phyloP scores from a whole-genome alignment of 2,113 vertebrate genomes.

The Saccopteryx leptura region DNA sequence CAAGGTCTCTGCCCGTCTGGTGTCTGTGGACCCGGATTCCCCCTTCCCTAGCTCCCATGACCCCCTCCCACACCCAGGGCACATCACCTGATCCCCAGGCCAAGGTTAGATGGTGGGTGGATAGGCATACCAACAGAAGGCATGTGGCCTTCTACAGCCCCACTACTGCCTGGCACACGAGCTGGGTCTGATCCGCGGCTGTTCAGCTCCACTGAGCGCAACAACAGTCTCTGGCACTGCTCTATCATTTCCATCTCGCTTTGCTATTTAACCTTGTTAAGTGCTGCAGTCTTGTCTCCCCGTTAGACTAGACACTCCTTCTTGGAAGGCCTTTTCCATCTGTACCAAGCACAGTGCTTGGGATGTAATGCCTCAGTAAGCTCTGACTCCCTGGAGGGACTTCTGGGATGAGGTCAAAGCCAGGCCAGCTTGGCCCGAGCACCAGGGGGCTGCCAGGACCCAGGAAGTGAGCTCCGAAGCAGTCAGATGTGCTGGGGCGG shows the following conservation, averaged over 20 bases:
- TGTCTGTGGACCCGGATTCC: background rate
- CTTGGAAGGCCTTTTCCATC: conserved; percentile 34
- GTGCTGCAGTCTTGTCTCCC: background rate
- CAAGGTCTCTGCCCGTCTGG: background rate
- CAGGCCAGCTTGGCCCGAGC: conserved; percentile 13
- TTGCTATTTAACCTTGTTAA: background rate
- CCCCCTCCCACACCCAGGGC: background rate
- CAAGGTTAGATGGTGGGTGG: background rate
- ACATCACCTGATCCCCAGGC: background rate
- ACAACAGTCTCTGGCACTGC: background rate
- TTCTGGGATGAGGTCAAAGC: conserved; percentile 39
- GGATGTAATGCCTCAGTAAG: background rate
- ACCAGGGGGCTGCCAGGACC: background rate
- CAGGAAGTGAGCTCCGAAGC: background rate
- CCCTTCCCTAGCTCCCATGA: background rate
- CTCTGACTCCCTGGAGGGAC: conserved; percentile 14
- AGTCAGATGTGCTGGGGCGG: background rate
- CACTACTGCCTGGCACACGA: background rate
- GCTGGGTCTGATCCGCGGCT: background rate
- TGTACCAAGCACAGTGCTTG: background rate
- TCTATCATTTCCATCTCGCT: background rate
- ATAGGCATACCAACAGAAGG: background rate
- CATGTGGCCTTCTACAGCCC: background rate
- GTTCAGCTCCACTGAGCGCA: background rate
- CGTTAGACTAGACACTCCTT: background rate